phyloP scores from a whole-genome alignment of 2,888 invertebrate genomes.

The Meandrusa payeni region DNA sequence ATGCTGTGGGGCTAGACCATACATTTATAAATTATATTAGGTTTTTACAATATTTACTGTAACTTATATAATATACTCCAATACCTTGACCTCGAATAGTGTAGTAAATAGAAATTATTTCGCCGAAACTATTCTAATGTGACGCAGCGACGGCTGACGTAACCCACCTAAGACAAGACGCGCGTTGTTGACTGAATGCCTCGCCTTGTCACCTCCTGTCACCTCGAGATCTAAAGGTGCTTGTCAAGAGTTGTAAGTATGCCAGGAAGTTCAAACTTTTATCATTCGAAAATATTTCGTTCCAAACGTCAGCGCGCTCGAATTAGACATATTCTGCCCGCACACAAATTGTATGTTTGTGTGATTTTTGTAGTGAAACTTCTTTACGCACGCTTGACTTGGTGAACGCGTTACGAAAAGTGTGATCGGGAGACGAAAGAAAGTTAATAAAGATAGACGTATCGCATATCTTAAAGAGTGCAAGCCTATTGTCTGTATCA shows the following conservation, averaged over 20 bases:
- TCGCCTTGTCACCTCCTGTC: constrained; percentile 36
- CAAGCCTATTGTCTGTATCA: no score
- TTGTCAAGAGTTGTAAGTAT: constrained; percentile 31
- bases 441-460: no score
- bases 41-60: no score
- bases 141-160: constrained; percentile 57
- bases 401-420: no score
- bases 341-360: constrained; percentile 18
- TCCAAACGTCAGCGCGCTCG: constrained; percentile 31
- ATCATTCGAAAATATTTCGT: constrained; percentile 28
- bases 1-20: no score
- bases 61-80: constrained; percentile 15
- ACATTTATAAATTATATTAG: no score
- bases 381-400: no score
- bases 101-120: constrained; percentile 50
- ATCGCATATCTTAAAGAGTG: no score
- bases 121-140: constrained; percentile 53
- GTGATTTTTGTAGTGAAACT: no score
- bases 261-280: constrained; percentile 32
- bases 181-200: constrained; percentile 33
- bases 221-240: constrained; percentile 37
- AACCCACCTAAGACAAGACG: constrained; percentile 29
- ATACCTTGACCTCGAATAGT: constrained; percentile 62
- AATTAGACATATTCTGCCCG: constrained; percentile 30
- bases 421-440: no score